Percentiles rank a stretch among this genome's conserved stretches.
Evolutionary conservation across 64 coral and sea anemone species (phyloP).

Genomic region (Platygyra sinensis): DNA sequence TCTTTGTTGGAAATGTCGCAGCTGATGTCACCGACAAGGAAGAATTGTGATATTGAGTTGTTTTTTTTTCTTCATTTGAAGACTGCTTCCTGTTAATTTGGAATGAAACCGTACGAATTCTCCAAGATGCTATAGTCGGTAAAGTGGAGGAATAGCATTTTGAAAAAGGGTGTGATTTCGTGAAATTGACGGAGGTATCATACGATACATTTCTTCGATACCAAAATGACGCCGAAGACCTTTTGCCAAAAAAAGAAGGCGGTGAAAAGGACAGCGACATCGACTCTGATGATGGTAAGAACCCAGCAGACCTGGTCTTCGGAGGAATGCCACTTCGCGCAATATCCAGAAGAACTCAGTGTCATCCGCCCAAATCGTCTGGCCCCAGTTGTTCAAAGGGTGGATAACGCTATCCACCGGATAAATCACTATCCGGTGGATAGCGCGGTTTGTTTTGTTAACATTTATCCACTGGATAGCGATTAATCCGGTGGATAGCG

Average conservation of each 20-base stretch:
- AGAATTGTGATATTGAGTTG: constrained; percentile 36
- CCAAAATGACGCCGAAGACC: constrained; percentile 34
- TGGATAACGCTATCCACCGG: too few species aligned
- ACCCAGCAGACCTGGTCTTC: constrained; percentile 29
- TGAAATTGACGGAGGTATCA: constrained; percentile 35
- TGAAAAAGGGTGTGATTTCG: constrained; percentile 13
- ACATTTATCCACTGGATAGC: too few species aligned
- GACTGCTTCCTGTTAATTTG: constrained; percentile 27
- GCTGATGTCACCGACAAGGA: constrained; percentile 30
- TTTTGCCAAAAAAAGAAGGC: constrained; percentile 48
- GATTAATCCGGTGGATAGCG: too few species aligned
- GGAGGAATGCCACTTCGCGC: background rate
- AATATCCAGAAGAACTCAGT: constrained; percentile 22
- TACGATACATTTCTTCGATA: constrained; percentile 33
- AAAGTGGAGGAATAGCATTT: constrained; percentile 41
- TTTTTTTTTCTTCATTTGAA: constrained; percentile 46
- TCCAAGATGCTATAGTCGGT: constrained; percentile 35
- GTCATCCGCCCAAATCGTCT: constrained; percentile 23
- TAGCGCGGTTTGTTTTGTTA: too few species aligned
- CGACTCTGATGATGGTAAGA: constrained; percentile 48
- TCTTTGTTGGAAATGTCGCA: constrained; percentile 42
- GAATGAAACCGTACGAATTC: constrained; percentile 8
- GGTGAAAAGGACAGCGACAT: constrained; percentile 10
- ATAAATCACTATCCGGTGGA: too few species aligned
- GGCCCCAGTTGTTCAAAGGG: too few species aligned